Base-by-base conservation (phyloP, 1,140 invertebrate genomes). In the Carcinoscorpius rotundicauda region DNA sequence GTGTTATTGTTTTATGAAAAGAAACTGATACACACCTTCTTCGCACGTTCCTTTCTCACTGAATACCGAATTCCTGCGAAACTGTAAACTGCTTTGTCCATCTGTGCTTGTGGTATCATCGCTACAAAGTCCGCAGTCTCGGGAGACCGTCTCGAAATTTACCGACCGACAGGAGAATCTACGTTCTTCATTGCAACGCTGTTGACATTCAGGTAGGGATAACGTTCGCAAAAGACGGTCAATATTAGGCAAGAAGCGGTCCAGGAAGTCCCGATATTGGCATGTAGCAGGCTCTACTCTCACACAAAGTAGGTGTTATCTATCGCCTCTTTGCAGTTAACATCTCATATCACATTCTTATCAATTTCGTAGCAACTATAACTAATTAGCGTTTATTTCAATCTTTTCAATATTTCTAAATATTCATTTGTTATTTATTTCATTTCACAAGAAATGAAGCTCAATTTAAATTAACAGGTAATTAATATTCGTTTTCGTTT, bases 21-120 rank as follows among this genome's bases (percentile, higher is more conserved):
- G 29, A 29, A 29, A 29, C 29, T 29, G 29, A 29, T 29, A 29
- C 29, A 29, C 29, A 81, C 80, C 79, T 70, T 79, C 79, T 62
- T 78, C 79, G 69, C 80, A 81, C 57, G 73, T 74, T 51, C 75
- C 77, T 63, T 76, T 77, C 68, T 81, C 80, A 50, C 76, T 76
- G 71, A 78, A 81, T 63, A 79, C 76, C 58, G 77, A 80, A 64
- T 77, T 76, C 3, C 52, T 68, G 68, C 60, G 63, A 56, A 57
- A 69, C 66, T 62, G 59, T 4, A 69, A 51, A 9, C 52, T 63
- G 52, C 66, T 66, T 8, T 62, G 51, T 29, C 64, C 64, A 29
- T 69, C 63, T 53, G 69, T 65, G 6, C 75, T 73, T n/a, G 76
- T 75, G 55, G 74, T 71, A 10, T 75, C 75, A 68, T 81, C 80